Evolutionary conservation across 1,140 invertebrate species (phyloP), one percentile per base, ranked within the genome.

Genomic region (Holcopasites calliopsidis): DNA sequence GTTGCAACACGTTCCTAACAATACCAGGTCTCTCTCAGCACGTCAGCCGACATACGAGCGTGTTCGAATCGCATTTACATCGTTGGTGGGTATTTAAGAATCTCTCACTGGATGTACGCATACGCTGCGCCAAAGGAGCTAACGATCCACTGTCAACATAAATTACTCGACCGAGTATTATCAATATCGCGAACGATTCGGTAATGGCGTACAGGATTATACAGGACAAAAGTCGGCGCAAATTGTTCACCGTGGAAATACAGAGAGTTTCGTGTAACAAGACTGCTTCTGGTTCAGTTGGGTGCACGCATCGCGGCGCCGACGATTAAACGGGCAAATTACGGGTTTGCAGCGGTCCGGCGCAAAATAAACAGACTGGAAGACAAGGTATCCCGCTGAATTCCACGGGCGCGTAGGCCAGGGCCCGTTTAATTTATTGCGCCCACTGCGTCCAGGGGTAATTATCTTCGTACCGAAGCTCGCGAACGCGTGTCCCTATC

Each of bases 311-410:
- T 75, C 57, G 57, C 50, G 68, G 68, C 60, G 40, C 47, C 66
- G 40, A 23, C 21, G 64, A 82, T 82, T 82, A 82, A 82, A 82
- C 80, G 75, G 42, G 62, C 69, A 82, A 82, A 82, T 82, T 82
- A 82, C 64, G 79, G 80, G 80, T 81, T 77, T 74, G 75, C 75
- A 50, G 44, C 21, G 64, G 47, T 61, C 42, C 61, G 23, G 16
- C 40, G 54, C 49, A 80, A 82, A 81, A 82, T 81, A 77, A 82
- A 81, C 62, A 68, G 77, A 68, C 13, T 26, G 57, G 55, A 62
- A 60, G 61, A 33, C 18, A 26, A 35, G 52, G 57, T 58, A 65
- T 73, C 50, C 50, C 68, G 54, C 58, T 62, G 70, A 81, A 82
- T 82, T 82, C 79, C 80, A 73, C 44, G 69, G 57, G 44, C 70